These are phyloP conservation scores for Columba guinea DNA, from an alignment of 2,797 vertebrate genomes.

Conservation along the genomic window DNA sequence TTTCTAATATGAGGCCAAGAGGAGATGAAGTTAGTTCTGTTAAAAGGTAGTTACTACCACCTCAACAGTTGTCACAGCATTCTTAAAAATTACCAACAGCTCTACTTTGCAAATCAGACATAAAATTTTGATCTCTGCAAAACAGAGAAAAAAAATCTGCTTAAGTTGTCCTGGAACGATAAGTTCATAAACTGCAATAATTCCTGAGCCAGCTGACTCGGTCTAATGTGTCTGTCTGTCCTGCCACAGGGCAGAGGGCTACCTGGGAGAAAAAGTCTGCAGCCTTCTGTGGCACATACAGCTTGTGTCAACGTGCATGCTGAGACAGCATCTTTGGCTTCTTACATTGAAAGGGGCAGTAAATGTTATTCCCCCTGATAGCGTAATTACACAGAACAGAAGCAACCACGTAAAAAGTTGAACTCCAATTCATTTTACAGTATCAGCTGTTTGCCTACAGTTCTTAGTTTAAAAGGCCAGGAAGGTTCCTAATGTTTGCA, in stretches of 20 bases:
- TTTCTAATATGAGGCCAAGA: not conserved
- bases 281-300: not conserved
- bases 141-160: not conserved
- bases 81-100: not conserved
- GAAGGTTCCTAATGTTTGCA: slow-evolving; percentile 26
- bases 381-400: not conserved
- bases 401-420: not conserved
- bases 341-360: not conserved
- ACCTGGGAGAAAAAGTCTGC: not conserved
- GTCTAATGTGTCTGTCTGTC: not conserved
- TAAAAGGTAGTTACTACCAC: slow-evolving; percentile 3
- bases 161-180: not conserved
- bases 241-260: not conserved
- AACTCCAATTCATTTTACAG: not conserved
- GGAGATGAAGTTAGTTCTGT: not conserved
- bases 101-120: not conserved
- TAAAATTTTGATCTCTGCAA: not conserved
- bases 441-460: slow-evolving; percentile 12
- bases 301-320: rapidly evolving
- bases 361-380: not conserved
- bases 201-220: not conserved
- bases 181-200: not conserved
- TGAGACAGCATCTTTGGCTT: not conserved
- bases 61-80: not conserved
- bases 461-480: slow-evolving; percentile 23